Evolutionary conservation across 2,113 vertebrate genomes (phyloP), one percentile per base, ranked within the genome.

Genomic region (Nothobranchius furzeri): DNA sequence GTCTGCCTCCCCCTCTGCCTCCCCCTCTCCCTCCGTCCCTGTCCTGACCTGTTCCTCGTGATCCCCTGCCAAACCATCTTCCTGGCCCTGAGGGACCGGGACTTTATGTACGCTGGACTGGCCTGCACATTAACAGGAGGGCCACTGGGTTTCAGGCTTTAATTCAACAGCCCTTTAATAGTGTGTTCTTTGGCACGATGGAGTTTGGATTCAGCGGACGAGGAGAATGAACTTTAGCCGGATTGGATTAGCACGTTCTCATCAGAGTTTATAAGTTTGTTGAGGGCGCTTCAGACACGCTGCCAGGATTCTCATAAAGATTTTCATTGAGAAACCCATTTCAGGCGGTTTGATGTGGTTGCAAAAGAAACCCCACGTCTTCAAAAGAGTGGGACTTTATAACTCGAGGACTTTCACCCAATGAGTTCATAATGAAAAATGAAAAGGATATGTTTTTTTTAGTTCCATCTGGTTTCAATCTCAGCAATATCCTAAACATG

Each of bases 401-500:
- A 46, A 70, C 48, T 47, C 40, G 58, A 70, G 62, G 72, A 78
- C 79, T 68, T 70, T 67, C 71, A 70, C 66, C 59, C 37, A 87
- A 57, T 36, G 60, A 81, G 50, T 64, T 36, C 40, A 37, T 87
- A 86, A 90, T 86, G 77, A 84, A 86, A 90, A 85, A 84, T 83
- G 80, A 85, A 85, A 85, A 82, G 84, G 81, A 79, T 76, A 60
- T 83, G 68, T 88, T 87, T 88, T 85, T 89, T 71, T 52, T 60
- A 64, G 66, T 54, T 12, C 64, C 87, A 85, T 90, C 81, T 90
- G 87, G 79, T 77, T 77, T 87, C 77, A 78, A 84, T 89, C 75
- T 68, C 35, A 35, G 62, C 71, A 81, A 85, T 84, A 88, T 90
- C 87, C 81, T 83, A 85, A 88, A 88, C 86, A 87, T 81, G 85